Evolutionary conservation across 2,113 vertebrate genomes (phyloP).

Genomic region (Bolborhynchus lineola): DNA sequence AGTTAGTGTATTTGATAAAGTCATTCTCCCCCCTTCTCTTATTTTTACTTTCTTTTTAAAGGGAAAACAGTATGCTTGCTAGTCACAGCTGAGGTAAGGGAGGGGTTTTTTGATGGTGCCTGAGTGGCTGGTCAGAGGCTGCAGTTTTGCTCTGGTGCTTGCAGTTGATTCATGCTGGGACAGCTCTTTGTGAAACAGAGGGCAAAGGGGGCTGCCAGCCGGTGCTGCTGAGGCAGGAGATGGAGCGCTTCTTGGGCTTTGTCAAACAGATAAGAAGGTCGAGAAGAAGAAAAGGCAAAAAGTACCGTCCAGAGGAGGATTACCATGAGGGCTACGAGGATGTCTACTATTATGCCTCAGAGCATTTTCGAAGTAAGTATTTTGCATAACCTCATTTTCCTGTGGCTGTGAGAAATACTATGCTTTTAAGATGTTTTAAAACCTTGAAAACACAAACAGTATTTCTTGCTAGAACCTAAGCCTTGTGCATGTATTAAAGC

Average conservation of each 20-base stretch:
- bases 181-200: slow-evolving; percentile 43
- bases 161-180: slow-evolving; percentile 40
- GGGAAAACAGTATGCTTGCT: background rate
- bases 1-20: slow-evolving; percentile 31
- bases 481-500: background rate
- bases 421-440: slow-evolving; percentile 14
- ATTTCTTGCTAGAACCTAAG: background rate
- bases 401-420: slow-evolving; percentile 5
- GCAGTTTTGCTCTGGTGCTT: background rate
- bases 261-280: slow-evolving; percentile 91
- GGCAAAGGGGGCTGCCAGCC: background rate
- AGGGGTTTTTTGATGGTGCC: slow-evolving; percentile 2
- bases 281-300: slow-evolving; percentile 92
- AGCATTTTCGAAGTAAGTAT: slow-evolving; percentile 89
- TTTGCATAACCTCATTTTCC: slow-evolving; percentile 19
- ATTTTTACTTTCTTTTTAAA: background rate
- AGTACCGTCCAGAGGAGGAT: slow-evolving; percentile 96
- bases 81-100: slow-evolving; percentile 9
- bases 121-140: background rate
- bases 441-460: background rate
- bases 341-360: slow-evolving; percentile 95
- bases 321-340: slow-evolving; percentile 99
- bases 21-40: background rate
- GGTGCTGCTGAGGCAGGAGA: slow-evolving; percentile 48
- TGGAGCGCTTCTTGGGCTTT: slow-evolving; percentile 95